Base-by-base conservation (phyloP, 1,140 invertebrate species). In the Pseudachorutes palmiensis region DNA sequence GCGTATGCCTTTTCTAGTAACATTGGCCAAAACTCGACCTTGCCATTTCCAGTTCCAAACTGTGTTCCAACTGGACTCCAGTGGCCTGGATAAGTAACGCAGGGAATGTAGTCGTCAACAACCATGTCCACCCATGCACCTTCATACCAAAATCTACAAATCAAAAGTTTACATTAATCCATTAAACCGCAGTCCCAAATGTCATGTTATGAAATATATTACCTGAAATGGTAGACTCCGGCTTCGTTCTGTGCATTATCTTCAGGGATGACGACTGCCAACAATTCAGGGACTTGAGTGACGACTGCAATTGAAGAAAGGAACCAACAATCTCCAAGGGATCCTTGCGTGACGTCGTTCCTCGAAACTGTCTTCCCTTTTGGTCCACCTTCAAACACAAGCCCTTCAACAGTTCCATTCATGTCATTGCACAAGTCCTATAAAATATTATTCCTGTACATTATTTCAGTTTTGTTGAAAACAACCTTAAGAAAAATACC, bases 71-170 rank as follows among this genome's bases (percentile, higher is more conserved):
- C 24, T 16, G 51, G 5, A 24, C 9, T 19, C 12, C 5, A 14
- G 14, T 55, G 24, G 5, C 24, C 24, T 9, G 9, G 3, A 3
- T 5, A 5, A 5, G 24, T 22, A 19, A 55, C 51, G 24, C 24
- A 55, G 12, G 51, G 51, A 12, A 55, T 16, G 24, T 55, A 55
- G 51, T 55, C 51, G 24, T 55, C 51, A 9, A 55, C 51, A 16
- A 55, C 51, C 51, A 55, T 24, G 24, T 55, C 51, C 5, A 55
- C 51, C 51, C 51, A 55, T 5, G 51, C 12, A 5, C 51, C 51
- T 26, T 55, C 12, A 22, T 55, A 55, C 51, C 51, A 55, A 55
- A 55, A 55, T 26, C 51, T 55, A 19, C n/a, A n/a, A n/a, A n/a
- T n/a, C n/a, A n/a, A n/a, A n/a, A n/a, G n/a, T n/a, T n/a, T n/a